Base-by-base conservation (phyloP, 2,797 vertebrate species). In the Danio aesculapii region DNA sequence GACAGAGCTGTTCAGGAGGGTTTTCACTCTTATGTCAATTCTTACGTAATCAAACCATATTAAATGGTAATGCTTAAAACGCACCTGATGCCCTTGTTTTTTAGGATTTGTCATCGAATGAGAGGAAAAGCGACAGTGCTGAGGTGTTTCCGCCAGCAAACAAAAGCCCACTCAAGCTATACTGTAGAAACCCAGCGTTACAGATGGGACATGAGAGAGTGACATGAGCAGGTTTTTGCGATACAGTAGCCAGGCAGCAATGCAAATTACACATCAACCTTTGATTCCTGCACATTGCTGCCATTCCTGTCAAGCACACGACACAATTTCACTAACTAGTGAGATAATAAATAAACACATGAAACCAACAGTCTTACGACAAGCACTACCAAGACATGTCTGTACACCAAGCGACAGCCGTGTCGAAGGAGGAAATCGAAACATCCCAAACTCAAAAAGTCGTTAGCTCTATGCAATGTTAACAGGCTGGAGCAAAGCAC, bases 321-420 rank as follows among this genome's bases (percentile, higher is more conserved):
- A 88, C 84, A 87, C 90, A 85, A 84, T 87, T 85, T 90, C 86
- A 88, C 89, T 89, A 89, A 75, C 81, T 84, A 87, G 84, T 90
- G 86, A 92, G 89, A 90, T 92, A 94, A 94, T 93, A 92, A 94
- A 94, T 86, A 85, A 85, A 89, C 87, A 92, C 89, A 91, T 87
- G 88, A 91, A 93, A 89, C 88, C 89, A 91, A 92, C 88, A 84
- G 89, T 91, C 89, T 86, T 86, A 90, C 81, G 89, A 92, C 87
- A 81, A 89, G 91, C 88, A 89, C 91, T 86, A 92, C 91, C 91
- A 88, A 89, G 87, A 87, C 91, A 89, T 81, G 84, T 84, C 59
- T 90, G 88, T 86, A 93, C 92, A 92, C 91, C 87, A 91, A 91
- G 90, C 89, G 19, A 85, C 71, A 86, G 87, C 88, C 84, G 88